phyloP scores from a whole-genome alignment of 2,113 vertebrate species.

The Melanotaenia duboulayi region DNA sequence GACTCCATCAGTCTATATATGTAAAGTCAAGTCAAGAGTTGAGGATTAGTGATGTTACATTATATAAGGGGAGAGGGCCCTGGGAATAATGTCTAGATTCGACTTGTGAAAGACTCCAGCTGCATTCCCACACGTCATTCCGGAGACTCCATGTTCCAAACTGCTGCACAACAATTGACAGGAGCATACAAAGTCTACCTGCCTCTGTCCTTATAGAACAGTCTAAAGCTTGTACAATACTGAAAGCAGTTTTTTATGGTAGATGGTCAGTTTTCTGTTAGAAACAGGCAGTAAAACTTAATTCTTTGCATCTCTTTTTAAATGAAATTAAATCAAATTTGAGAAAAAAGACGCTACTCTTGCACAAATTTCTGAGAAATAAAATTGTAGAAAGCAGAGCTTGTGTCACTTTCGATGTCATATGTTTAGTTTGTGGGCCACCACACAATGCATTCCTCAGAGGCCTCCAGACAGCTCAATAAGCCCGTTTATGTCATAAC shows the following conservation, averaged over 20 bases:
- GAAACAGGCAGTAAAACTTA: not conserved
- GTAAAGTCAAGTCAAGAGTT: slow-evolving; percentile 27
- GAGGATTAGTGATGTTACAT: slow-evolving; percentile 50
- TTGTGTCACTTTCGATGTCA: slow-evolving; percentile 36
- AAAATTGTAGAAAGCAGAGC: no score
- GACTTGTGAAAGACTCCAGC: slow-evolving; percentile 62
- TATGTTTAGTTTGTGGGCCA: slow-evolving; percentile 39
- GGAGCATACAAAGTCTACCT: slow-evolving; percentile 12
- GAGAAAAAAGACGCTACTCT: no score
- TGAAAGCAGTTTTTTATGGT: not conserved
- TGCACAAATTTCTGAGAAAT: no score
- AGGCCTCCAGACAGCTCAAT: slow-evolving; percentile 60
- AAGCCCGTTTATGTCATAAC: slow-evolving; percentile 58
- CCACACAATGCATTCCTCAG: slow-evolving; percentile 45
- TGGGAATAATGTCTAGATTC: slow-evolving; percentile 68
- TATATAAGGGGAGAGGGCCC: slow-evolving; percentile 42
- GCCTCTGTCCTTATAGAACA: slow-evolving; percentile 5
- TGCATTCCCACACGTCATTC: slow-evolving; percentile 55
- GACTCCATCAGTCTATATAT: slow-evolving; percentile 12
- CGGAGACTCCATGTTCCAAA: slow-evolving; percentile 45
- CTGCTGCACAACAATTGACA: slow-evolving; percentile 35
- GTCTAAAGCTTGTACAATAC: slow-evolving; percentile 17
- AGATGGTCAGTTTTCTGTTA: no score
- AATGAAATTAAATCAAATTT: no score
- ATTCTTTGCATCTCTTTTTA: no score